These are phyloP conservation scores for Gobionotothen gibberifrons DNA, from an alignment of 2,797 vertebrate genomes.

Conservation along the genomic window DNA sequence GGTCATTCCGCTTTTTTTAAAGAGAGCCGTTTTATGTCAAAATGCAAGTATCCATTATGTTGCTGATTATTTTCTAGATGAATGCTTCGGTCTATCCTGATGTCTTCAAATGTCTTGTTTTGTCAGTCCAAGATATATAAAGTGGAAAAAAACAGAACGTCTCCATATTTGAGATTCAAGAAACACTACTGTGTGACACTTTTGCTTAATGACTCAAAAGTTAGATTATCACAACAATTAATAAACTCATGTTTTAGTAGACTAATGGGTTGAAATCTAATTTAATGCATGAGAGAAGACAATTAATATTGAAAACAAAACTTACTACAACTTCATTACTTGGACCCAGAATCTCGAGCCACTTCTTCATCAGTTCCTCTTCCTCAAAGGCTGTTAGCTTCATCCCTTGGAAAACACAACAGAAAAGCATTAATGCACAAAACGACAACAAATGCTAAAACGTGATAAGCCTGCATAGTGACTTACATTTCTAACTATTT, in stretches of 20 bases:
- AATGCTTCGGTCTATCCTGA: too few species aligned
- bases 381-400: constrained; percentile 80
- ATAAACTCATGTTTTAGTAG: too few species aligned
- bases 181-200: too few species aligned
- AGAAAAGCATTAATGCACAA: constrained; percentile 1
- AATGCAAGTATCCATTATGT: too few species aligned
- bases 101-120: too few species aligned
- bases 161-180: too few species aligned
- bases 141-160: too few species aligned
- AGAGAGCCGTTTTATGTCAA: background rate
- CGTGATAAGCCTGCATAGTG: background rate
- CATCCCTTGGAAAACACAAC: constrained; percentile 63
- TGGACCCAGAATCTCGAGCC: constrained; percentile 90
- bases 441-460: constrained; percentile 19
- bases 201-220: too few species aligned
- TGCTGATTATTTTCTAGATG: too few species aligned
- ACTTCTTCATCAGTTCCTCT: constrained; percentile 86
- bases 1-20: constrained; percentile 3
- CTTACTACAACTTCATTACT: constrained; percentile 94
- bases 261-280: background rate
- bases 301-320: constrained; percentile 40
- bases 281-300: constrained; percentile 6
- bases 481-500: background rate
- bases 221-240: too few species aligned
- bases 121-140: too few species aligned